Conservation (phyloP, 2,888 invertebrate genomes). For the Leptinotarsa rubiginosa region DNA sequence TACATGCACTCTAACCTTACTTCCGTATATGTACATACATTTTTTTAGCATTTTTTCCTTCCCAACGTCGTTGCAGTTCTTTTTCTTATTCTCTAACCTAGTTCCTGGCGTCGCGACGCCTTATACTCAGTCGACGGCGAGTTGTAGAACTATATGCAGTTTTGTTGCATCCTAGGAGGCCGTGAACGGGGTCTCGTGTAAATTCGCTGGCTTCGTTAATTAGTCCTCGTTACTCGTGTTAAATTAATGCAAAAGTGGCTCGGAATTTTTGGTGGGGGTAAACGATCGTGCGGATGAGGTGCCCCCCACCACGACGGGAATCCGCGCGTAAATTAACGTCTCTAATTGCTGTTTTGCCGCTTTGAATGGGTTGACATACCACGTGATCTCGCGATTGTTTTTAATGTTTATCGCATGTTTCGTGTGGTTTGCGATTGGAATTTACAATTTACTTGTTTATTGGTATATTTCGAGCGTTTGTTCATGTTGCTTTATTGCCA, state of each 20-base stretch:
- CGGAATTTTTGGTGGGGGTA: slow-evolving; percentile 46
- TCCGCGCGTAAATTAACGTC: slow-evolving; percentile 51
- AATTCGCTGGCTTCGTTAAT: slow-evolving; percentile 42
- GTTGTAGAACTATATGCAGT: slow-evolving; percentile 64
- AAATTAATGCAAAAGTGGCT: slow-evolving; percentile 54
- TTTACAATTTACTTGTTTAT: slow-evolving; percentile 8
- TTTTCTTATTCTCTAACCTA: slow-evolving; percentile 67
- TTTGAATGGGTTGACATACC: slow-evolving; percentile 50
- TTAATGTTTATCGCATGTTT: slow-evolving; percentile 26
- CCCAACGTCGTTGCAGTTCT: slow-evolving; percentile 56
- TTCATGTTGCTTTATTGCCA: background rate
- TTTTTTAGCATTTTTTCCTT: slow-evolving; percentile 64
- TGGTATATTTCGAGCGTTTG: background rate
- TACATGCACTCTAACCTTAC: slow-evolving; percentile 66
- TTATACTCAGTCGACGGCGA: slow-evolving; percentile 62
- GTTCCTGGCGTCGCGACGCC: slow-evolving; percentile 64
- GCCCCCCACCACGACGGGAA: slow-evolving; percentile 44
- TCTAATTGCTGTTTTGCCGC: slow-evolving; percentile 50
- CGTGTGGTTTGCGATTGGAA: slow-evolving; percentile 13
- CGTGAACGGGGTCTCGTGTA: slow-evolving; percentile 39
- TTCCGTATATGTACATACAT: slow-evolving; percentile 68
- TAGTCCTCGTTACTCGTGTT: slow-evolving; percentile 48
- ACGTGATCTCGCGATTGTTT: slow-evolving; percentile 45
- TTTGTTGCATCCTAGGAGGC: slow-evolving; percentile 50
- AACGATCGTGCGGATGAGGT: slow-evolving; percentile 45